These are phyloP conservation scores for Andricus curvator DNA, from an alignment of 2,888 invertebrate species.

Conservation along the genomic window DNA sequence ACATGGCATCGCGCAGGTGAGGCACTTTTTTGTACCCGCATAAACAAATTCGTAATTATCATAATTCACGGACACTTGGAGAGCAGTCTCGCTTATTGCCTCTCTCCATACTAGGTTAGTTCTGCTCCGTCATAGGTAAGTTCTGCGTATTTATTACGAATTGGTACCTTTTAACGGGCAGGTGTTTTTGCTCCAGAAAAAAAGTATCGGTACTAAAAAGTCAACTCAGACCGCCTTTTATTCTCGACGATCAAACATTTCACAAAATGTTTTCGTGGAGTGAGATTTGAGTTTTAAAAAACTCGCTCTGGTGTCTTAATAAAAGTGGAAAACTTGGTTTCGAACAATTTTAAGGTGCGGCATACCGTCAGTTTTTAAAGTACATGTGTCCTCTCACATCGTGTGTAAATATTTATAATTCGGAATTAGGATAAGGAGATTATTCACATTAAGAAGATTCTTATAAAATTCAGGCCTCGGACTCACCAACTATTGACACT, in stretches of 20 bases:
- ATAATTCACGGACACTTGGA: constrained; percentile 65
- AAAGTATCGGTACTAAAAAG: background rate
- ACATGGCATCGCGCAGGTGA: constrained; percentile 78
- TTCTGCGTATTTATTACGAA: constrained; percentile 53
- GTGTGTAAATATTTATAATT: background rate
- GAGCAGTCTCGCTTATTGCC: constrained; percentile 59
- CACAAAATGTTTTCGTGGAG: background rate
- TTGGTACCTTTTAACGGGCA: constrained; percentile 2
- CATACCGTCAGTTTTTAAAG: background rate
- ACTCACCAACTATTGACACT: no score
- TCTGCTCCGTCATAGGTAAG: constrained; percentile 56
- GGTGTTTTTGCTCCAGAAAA: constrained; percentile 10
- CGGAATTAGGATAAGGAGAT: background rate
- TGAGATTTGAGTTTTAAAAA: background rate
- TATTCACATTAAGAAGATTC: background rate
- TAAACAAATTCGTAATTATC: constrained; percentile 54
- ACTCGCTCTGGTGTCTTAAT: background rate
- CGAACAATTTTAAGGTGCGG: constrained; percentile 24
- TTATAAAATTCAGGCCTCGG: background rate
- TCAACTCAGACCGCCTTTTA: constrained; percentile 11
- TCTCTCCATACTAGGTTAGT: constrained; percentile 57
- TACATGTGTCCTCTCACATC: background rate
- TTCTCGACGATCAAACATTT: constrained; percentile 1
- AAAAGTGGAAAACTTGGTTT: background rate
- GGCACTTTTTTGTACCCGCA: constrained; percentile 65